phyloP scores from a whole-genome alignment of 2,888 invertebrate species.

The Microctonus aethiopoides region DNA sequence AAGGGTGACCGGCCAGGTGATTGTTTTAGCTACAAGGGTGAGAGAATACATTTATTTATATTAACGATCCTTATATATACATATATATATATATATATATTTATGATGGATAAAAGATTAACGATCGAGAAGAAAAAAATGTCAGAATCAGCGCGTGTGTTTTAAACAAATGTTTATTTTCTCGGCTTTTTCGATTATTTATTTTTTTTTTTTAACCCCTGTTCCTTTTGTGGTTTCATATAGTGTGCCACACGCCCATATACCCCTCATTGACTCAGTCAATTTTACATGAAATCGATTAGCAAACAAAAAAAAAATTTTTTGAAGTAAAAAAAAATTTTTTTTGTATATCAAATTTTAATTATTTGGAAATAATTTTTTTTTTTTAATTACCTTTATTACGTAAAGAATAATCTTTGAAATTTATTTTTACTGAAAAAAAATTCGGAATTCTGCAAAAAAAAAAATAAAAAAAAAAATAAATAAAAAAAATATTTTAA shows the following conservation, averaged over 20 bases:
- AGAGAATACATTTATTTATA: slow-evolving; percentile 48
- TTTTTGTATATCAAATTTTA: not conserved
- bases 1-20: slow-evolving; percentile 36
- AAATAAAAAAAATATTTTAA: too few species aligned
- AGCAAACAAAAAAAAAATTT: not conserved
- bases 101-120: slow-evolving; percentile 54
- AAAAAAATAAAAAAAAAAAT: too few species aligned
- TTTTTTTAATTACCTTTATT: not conserved
- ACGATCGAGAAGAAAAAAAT: slow-evolving; percentile 54
- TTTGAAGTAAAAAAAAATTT: not conserved
- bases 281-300: slow-evolving; percentile 37
- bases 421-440: too few species aligned
- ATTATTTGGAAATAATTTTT: not conserved
- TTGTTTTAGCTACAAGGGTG: slow-evolving; percentile 60
- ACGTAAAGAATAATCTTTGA: too few species aligned
- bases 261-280: slow-evolving; percentile 22
- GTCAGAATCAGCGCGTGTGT: slow-evolving; percentile 54
- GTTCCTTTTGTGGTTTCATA: slow-evolving; percentile 13
- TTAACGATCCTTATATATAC: slow-evolving; percentile 53
- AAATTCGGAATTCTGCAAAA: too few species aligned
- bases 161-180: slow-evolving; percentile 61
- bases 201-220: slow-evolving; percentile 26
- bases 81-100: too few species aligned
- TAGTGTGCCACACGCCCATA: not conserved
- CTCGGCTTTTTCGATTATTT: not conserved